Percentiles rank a stretch among this genome's conserved stretches.
These are phyloP conservation scores for Microchrysa polita DNA, from an alignment of 2,888 invertebrate species.

Conservation along the genomic window DNA sequence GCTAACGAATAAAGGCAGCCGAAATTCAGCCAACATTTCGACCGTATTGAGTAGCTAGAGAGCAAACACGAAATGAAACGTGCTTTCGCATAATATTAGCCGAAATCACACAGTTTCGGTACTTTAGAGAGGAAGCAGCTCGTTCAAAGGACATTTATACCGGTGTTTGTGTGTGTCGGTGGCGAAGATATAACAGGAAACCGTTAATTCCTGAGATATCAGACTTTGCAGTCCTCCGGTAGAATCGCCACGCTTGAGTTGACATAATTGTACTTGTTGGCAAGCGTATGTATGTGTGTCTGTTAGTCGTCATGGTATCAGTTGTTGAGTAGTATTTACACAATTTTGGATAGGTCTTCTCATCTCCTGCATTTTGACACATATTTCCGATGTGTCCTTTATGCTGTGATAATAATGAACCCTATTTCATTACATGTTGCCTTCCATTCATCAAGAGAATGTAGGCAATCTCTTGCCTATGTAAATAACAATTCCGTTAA, in stretches of 20 bases:
- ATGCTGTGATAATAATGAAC: constrained; percentile 2
- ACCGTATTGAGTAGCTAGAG: constrained; percentile 2
- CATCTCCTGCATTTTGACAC: background rate
- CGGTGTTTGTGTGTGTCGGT: background rate
- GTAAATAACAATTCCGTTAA: too few species aligned
- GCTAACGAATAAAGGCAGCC: constrained; percentile 43
- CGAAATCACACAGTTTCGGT: background rate
- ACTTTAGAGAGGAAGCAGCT: background rate
- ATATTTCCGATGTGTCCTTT: constrained; percentile 6
- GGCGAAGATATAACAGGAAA: constrained; percentile 35
- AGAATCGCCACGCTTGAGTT: background rate
- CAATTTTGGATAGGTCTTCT: background rate
- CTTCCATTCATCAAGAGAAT: constrained; percentile 2
- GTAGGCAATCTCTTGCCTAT: background rate
- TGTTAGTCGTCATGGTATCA: background rate
- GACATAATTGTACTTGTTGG: background rate
- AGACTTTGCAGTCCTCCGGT: constrained; percentile 22
- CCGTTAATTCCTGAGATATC: constrained; percentile 40
- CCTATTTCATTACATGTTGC: background rate
- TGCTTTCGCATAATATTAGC: constrained; percentile 45
- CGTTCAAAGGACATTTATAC: too few species aligned
- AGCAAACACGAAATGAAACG: constrained; percentile 46
- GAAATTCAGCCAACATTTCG: too few species aligned
- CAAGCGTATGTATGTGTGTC: too few species aligned
- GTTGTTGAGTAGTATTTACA: background rate